phyloP scores from a whole-genome alignment of 2,888 invertebrate genomes.

The Papilio elwesi region DNA sequence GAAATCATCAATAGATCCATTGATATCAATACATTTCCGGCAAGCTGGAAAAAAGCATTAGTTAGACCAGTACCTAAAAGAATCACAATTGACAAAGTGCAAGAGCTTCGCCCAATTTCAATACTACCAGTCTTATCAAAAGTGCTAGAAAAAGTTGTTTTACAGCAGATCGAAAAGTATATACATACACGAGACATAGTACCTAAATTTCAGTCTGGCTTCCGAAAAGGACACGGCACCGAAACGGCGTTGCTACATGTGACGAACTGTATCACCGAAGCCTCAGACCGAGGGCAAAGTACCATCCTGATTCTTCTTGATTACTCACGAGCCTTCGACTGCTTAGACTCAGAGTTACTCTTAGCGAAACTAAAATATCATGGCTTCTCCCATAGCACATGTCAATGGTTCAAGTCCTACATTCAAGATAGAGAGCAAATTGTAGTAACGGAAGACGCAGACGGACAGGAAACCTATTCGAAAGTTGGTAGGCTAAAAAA shows the following conservation, averaged over 20 bases:
- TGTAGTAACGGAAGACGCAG: no score
- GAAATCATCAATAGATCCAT: conserved; percentile 5
- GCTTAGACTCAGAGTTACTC: no score
- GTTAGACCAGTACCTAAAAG: conserved; percentile 3
- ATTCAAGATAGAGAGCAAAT: no score
- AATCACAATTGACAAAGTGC: neutral
- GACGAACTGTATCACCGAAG: neutral
- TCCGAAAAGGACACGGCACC: conserved; percentile 4
- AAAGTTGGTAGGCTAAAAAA: no score
- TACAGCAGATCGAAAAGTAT: neutral
- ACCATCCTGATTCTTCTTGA: no score
- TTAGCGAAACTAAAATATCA: no score
- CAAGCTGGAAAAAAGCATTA: conserved; percentile 3
- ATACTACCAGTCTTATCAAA: conserved; percentile 3
- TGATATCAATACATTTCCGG: neutral
- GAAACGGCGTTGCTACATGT: conserved; percentile 23
- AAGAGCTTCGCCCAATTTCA: neutral
- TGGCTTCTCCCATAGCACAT: no score
- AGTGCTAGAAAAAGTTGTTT: neutral
- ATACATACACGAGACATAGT: neutral
- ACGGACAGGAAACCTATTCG: no score
- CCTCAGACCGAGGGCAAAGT: conserved; percentile 19
- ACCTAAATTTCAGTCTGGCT: conserved; percentile 10
- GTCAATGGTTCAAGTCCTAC: no score
- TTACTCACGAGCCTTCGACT: no score